Base-by-base conservation (phyloP, 1,140 invertebrate genomes). In the Brachionus manjavacas region DNA sequence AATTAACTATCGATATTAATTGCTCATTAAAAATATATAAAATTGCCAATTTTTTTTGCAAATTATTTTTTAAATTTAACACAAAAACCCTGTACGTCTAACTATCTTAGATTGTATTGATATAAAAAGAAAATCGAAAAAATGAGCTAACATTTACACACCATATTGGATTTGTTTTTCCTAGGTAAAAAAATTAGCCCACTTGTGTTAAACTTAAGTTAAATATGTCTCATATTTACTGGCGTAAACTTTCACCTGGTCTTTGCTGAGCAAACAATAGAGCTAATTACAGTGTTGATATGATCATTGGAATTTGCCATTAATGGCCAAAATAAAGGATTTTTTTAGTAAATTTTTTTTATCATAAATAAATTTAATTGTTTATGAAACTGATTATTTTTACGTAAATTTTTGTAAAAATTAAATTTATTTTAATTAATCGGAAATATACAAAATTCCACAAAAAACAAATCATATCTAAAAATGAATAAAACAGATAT, bases 1-100 rank as follows among this genome's bases (percentile, higher is more conserved):
- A 68, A 68, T 68, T 68, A 41, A 39, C 68, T 72, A 72, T 72
- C 35, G 68, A 72, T 72, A 72, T 31, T 72, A 72, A 72, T 72
- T 72, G 68, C 68, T 72, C 68, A 41, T 72, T 72, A 72, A 72
- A 72, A 72, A 39, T 72, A 39, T 41, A 72, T 72, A 31, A 31
- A 31, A 35, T 35, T 28, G 25, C 31, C 20, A 20, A n/a, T n/a
- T 43, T 72, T 72, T 72, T 43, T 39, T 9, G 35, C 68, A 72
- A 72, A 41, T 72, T 20, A 72, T 72, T 72, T 72, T 70, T 35
- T 35, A 70, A 70, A 31, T 70, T 70, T 70, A 70, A 70, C 35
- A 70, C 35, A 70, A 70, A 60, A 60, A n/a, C 52, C 14, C 14
- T 46, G 43, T 46, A 46, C 43, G 43, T 46, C 43, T 46, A 46